Evolutionary conservation across 2,113 vertebrate species (phyloP).

Genomic region (Oreotragus oreotragus): DNA sequence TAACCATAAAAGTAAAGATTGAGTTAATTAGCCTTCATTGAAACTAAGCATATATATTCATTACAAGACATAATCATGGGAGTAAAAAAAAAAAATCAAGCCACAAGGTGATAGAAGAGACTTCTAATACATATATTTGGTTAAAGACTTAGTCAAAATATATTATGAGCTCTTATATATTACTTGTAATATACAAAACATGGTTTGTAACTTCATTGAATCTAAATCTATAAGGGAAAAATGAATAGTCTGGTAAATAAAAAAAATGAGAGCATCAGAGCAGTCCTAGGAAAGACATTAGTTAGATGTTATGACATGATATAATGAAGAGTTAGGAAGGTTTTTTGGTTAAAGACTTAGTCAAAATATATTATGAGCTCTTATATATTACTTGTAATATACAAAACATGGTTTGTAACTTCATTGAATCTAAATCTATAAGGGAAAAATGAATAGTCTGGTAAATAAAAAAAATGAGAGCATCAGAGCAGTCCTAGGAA

Average conservation of each 20-base stretch:
- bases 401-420: background rate
- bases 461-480: background rate
- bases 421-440: background rate
- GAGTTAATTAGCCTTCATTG: background rate
- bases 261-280: background rate
- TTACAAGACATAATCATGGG: background rate
- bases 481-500: background rate
- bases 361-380: background rate
- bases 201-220: background rate
- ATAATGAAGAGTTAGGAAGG: background rate
- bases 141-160: background rate
- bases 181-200: background rate
- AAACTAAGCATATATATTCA: background rate
- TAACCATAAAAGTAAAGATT: background rate
- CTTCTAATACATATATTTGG: background rate
- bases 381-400: background rate
- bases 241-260: background rate
- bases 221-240: background rate
- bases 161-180: background rate
- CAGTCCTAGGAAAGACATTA: background rate
- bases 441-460: background rate
- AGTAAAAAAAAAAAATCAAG: background rate
- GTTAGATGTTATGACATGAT: background rate
- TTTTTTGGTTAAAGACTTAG: background rate
- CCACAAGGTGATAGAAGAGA: background rate